phyloP scores from a whole-genome alignment of 2,113 vertebrate species.

The Rutilus rutilus region DNA sequence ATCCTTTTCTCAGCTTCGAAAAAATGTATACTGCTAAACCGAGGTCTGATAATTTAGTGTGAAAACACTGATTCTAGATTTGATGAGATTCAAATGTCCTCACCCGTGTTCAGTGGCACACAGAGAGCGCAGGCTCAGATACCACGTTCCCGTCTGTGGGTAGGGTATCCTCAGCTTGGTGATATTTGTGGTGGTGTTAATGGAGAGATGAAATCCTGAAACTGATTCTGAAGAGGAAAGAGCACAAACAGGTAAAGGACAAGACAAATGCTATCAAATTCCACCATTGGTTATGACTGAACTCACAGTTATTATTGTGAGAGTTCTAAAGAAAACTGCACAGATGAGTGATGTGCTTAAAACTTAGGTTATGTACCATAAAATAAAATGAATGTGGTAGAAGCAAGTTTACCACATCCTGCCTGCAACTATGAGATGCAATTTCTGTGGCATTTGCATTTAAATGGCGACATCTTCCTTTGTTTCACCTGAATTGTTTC shows the following conservation, averaged over 20 bases:
- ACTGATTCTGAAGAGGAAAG: conserved; percentile 75
- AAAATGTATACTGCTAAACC: background rate
- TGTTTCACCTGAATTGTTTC: background rate
- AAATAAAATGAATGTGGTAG: background rate
- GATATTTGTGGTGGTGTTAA: conserved; percentile 83
- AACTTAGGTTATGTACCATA: background rate
- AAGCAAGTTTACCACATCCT: conserved; percentile 26
- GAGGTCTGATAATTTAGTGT: background rate
- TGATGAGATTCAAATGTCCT: conserved; percentile 56
- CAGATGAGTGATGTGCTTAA: conserved; percentile 1
- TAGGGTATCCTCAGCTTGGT: conserved; percentile 92
- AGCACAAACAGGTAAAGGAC: background rate
- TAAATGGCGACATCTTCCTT: background rate
- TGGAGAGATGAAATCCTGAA: conserved; percentile 86
- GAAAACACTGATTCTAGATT: background rate
- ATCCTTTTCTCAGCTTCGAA: background rate
- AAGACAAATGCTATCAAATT: no score
- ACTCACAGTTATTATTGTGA: background rate
- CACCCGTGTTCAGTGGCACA: conserved; percentile 87
- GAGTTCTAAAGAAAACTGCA: background rate
- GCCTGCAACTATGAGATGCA: background rate
- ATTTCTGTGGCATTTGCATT: conserved; percentile 13
- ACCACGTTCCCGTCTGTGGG: conserved; percentile 96
- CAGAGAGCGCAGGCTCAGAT: conserved; percentile 89
- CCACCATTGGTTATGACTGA: background rate